A percentile compares a stretch with the other conserved stretches of the same genome.
phyloP scores from a whole-genome alignment of 2,888 invertebrate genomes.

The Rhagonycha fulva region DNA sequence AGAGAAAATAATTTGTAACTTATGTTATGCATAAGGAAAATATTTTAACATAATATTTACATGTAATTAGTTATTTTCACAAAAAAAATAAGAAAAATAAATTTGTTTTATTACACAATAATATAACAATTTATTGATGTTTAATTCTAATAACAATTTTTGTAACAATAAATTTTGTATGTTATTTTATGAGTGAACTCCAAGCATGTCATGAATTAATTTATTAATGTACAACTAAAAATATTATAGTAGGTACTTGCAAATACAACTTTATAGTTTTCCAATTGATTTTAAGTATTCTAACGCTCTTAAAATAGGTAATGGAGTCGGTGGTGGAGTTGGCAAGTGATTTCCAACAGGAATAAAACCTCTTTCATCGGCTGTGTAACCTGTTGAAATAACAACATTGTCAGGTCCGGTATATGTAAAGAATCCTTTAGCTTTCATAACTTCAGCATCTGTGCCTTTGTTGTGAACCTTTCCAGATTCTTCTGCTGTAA shows the following conservation, averaged over 20 bases:
- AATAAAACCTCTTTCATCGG: slow-evolving; percentile 65
- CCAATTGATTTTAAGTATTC: slow-evolving; percentile 33
- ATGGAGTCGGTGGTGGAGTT: slow-evolving; percentile 50
- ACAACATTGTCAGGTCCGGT: slow-evolving; percentile 66
- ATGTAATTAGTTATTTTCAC: neutral
- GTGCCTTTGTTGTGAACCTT: slow-evolving; percentile 60
- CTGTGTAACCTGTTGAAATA: slow-evolving; percentile 63
- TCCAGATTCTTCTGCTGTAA: slow-evolving; percentile 59
- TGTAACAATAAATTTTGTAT: neutral
- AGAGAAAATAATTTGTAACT: neutral
- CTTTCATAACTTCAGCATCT: slow-evolving; percentile 63
- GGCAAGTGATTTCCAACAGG: slow-evolving; percentile 61
- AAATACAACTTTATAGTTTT: slow-evolving; percentile 14
- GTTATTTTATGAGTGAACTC: neutral
- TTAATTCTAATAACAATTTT: neutral
- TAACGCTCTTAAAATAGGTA: slow-evolving; percentile 41
- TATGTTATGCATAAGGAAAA: neutral
- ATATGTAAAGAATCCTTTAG: slow-evolving; percentile 70
- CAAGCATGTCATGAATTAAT: neutral
- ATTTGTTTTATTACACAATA: neutral
- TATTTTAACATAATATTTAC: neutral
- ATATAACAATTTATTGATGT: neutral
- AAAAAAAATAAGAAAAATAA: neutral
- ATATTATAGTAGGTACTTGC: neutral
- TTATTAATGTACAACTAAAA: neutral